These are phyloP conservation scores for Drosophila buzzatii DNA, from an alignment of 2,888 invertebrate genomes.

Conservation along the genomic window DNA sequence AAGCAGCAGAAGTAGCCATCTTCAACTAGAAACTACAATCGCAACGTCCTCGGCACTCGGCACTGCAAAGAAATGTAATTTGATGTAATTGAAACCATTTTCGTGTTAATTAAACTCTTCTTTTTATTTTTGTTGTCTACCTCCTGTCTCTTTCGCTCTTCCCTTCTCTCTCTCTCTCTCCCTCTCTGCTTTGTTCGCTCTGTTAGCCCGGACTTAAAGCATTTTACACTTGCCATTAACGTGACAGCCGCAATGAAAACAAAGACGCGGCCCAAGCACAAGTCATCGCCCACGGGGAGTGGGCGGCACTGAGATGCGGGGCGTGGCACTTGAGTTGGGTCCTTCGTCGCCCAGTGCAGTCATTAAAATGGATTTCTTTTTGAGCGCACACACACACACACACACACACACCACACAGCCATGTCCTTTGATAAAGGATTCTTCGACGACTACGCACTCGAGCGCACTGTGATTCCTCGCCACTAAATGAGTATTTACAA, in stretches of 20 bases:
- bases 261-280: conserved; percentile 71
- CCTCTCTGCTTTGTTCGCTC: neutral
- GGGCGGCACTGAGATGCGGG: neutral
- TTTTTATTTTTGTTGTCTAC: conserved; percentile 39
- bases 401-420: conserved; percentile 25
- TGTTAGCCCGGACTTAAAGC: conserved; percentile 71
- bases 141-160: neutral
- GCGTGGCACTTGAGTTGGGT: conserved; percentile 62
- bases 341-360: conserved; percentile 57
- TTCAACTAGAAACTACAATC: conserved; percentile 63
- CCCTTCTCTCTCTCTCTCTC: neutral
- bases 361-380: conserved; percentile 81
- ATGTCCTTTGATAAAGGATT: conserved; percentile 54
- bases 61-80: conserved; percentile 77
- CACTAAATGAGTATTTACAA: conserved; percentile 33
- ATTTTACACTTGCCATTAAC: conserved; percentile 82
- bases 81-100: conserved; percentile 81
- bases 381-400: conserved; percentile 41
- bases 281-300: conserved; percentile 60
- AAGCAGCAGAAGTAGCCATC: conserved; percentile 11
- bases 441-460: conserved; percentile 41
- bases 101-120: conserved; percentile 81
- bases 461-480: conserved; percentile 47
- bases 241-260: conserved; percentile 82
- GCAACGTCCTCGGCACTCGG: conserved; percentile 56